Percentiles rank a stretch among this genome's conserved stretches.
phyloP scores from a whole-genome alignment of 2,797 vertebrate genomes.

The Mycteria americana region DNA sequence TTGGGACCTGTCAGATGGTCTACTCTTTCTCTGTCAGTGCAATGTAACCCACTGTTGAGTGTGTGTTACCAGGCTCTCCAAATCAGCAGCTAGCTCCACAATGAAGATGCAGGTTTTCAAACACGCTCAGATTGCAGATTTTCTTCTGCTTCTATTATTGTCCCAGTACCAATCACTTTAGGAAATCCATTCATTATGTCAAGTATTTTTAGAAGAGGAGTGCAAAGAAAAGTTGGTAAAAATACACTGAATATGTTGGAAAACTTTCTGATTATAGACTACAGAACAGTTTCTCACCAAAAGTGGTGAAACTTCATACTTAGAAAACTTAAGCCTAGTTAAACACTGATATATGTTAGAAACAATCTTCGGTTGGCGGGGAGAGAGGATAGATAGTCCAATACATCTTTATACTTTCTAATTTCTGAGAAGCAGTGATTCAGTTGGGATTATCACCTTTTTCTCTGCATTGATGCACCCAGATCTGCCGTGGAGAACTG shows the following conservation, averaged over 20 bases:
- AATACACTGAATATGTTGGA: neutral
- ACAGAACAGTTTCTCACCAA: neutral
- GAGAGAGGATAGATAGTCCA: neutral
- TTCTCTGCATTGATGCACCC: neutral
- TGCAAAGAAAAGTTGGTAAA: neutral
- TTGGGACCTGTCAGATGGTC: neutral
- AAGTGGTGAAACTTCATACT: neutral
- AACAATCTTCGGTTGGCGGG: neutral
- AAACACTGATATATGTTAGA: neutral
- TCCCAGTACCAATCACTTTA: neutral
- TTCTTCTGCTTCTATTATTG: neutral
- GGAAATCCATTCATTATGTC: neutral
- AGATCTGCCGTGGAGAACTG: neutral
- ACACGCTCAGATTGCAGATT: neutral
- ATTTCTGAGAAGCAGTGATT: neutral
- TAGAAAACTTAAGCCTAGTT: neutral
- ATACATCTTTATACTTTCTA: neutral
- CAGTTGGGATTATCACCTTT: neutral
- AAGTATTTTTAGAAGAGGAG: neutral
- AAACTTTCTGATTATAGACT: neutral
- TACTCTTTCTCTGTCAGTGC: neutral
- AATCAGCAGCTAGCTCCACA: neutral
- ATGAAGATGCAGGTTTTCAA: neutral
- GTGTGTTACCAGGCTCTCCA: neutral
- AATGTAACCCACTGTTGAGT: neutral